Conservation (phyloP, 2,888 invertebrate genomes). For the Drosophila birchii region DNA sequence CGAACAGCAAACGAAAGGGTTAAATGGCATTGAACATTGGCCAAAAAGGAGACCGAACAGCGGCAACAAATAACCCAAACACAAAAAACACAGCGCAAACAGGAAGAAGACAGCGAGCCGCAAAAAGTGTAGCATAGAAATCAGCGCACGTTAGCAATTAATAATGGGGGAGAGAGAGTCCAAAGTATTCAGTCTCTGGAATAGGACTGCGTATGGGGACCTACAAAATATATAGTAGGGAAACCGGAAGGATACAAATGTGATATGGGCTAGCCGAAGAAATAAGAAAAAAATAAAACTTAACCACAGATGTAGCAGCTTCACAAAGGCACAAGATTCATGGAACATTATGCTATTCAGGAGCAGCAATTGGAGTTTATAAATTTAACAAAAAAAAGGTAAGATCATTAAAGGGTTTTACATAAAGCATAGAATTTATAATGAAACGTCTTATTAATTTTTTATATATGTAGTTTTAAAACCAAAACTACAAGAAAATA, state of each 20-base stretch:
- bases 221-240: constrained; percentile 27
- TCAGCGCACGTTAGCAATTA: constrained; percentile 81
- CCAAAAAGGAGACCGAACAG: constrained; percentile 50
- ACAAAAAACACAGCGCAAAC: constrained; percentile 26
- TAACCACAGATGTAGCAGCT: constrained; percentile 27
- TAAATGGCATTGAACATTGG: constrained; percentile 49
- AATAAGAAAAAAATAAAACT: constrained; percentile 5
- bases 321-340: constrained; percentile 12
- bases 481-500: too few relatives aligned
- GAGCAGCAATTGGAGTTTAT: constrained; percentile 2
- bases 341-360: constrained; percentile 6
- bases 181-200: constrained; percentile 55
- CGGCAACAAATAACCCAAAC: constrained; percentile 62
- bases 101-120: constrained; percentile 36
- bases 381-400: neutral
- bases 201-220: constrained; percentile 67
- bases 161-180: constrained; percentile 59
- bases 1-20: constrained; percentile 34
- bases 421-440: neutral
- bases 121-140: constrained; percentile 74
- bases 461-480: too few relatives aligned
- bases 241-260: constrained; percentile 26
- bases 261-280: constrained; percentile 53
- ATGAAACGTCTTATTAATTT: too few relatives aligned
- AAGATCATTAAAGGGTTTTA: neutral